Conservation (phyloP, 1,140 invertebrate species). For the Apis laboriosa region DNA sequence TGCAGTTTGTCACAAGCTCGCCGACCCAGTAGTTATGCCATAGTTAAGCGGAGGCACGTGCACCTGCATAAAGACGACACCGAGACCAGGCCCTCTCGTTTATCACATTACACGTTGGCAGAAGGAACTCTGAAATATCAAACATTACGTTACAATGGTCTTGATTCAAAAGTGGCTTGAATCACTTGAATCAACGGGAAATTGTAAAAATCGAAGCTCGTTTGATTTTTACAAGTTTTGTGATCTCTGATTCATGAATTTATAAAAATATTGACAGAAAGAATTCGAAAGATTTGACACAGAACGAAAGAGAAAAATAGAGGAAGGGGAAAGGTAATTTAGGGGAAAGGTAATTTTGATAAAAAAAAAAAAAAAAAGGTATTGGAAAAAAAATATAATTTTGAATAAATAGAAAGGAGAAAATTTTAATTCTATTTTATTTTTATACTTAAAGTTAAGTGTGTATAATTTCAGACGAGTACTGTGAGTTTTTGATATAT, state of each 20-base stretch:
- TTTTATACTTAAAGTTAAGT: too few relatives aligned
- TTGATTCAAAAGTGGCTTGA: not conserved
- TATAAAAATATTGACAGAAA: too few relatives aligned
- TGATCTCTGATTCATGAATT: too few relatives aligned
- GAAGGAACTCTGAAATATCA: conserved; percentile 37
- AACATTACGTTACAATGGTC: not conserved
- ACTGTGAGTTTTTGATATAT: not conserved
- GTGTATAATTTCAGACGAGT: not conserved
- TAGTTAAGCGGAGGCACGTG: conserved; percentile 49
- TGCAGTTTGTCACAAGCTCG: conserved; percentile 37
- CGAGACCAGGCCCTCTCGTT: conserved; percentile 11
- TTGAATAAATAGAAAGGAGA: too few relatives aligned
- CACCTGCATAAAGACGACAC: conserved; percentile 46
- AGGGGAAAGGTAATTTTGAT: too few relatives aligned
- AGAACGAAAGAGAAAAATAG: too few relatives aligned
- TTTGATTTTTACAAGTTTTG: too few relatives aligned
- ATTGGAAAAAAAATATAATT: too few relatives aligned
- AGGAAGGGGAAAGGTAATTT: too few relatives aligned
- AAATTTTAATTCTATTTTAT: too few relatives aligned
- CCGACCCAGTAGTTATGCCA: conserved; percentile 41
- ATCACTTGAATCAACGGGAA: conserved; percentile 15
- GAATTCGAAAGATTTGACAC: too few relatives aligned
- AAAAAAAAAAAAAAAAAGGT: too few relatives aligned
- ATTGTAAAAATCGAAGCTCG: conserved; percentile 10
- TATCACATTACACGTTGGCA: conserved; percentile 15